phyloP scores from a whole-genome alignment of 2,888 invertebrate genomes.

The Xanthostigma xanthostigma region DNA sequence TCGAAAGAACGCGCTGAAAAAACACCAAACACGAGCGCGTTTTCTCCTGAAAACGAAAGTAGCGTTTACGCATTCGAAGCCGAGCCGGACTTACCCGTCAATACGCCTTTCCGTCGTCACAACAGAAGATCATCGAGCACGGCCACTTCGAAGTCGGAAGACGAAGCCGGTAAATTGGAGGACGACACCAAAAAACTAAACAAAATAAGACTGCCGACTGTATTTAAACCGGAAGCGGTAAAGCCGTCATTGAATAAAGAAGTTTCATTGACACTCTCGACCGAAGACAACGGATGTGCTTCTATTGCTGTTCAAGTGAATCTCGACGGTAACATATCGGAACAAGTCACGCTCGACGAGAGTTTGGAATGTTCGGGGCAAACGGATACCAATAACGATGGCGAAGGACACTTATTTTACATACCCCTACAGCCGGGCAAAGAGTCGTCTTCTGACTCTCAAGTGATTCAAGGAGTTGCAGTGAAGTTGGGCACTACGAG shows the following conservation, averaged over 20 bases:
- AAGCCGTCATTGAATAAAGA: slow-evolving; percentile 15
- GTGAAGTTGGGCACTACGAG: slow-evolving; percentile 49
- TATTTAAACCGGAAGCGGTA: slow-evolving; percentile 16
- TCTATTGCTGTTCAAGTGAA: slow-evolving; percentile 39
- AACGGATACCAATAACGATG: slow-evolving; percentile 31
- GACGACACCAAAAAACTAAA: slow-evolving; percentile 17
- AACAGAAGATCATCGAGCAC: slow-evolving; percentile 31
- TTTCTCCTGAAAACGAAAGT: slow-evolving; percentile 52
- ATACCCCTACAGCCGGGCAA: slow-evolving; percentile 40
- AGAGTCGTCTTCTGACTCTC: slow-evolving; percentile 1
- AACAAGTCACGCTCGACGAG: slow-evolving; percentile 15
- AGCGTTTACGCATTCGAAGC: slow-evolving; percentile 59
- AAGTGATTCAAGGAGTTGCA: slow-evolving; percentile 41
- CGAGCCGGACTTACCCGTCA: slow-evolving; percentile 40
- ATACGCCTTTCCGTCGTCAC: slow-evolving; percentile 40
- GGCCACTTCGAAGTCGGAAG: slow-evolving; percentile 30
- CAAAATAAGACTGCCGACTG: slow-evolving; percentile 21
- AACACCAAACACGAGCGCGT: slow-evolving; percentile 37
- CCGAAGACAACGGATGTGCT: slow-evolving; percentile 28
- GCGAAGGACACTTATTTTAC: slow-evolving; percentile 43
- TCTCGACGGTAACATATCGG: slow-evolving; percentile 26
- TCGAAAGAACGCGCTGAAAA: slow-evolving; percentile 32
- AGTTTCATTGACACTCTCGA: slow-evolving; percentile 26
- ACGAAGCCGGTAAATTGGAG: slow-evolving; percentile 25
- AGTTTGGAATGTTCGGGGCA: slow-evolving; percentile 30